Conservation (phyloP, 92 coral and sea anemone species). For the Zoanthus gigantus region DNA sequence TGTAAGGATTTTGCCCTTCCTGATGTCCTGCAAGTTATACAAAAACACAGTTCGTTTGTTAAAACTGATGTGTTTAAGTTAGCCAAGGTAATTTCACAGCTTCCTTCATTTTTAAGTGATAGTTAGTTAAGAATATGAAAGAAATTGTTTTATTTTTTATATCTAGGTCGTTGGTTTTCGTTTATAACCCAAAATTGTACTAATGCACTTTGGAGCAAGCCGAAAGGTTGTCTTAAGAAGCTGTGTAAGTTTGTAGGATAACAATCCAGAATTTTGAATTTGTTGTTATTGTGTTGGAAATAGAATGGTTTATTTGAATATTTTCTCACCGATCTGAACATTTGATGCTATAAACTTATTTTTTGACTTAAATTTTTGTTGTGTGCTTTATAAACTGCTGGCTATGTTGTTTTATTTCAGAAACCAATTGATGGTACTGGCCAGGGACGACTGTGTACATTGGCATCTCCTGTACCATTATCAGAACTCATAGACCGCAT, state of each 20-base stretch:
- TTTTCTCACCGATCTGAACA: too few species aligned
- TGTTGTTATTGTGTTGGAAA: too few species aligned
- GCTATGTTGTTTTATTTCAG: conserved; percentile 38
- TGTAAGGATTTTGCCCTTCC: neutral
- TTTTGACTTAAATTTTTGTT: too few species aligned
- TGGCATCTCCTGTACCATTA: conserved; percentile 68
- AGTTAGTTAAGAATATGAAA: neutral
- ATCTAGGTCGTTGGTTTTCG: too few species aligned
- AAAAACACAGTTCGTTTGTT: conserved; percentile 34
- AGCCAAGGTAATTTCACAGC: conserved; percentile 60
- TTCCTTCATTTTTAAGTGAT: neutral
- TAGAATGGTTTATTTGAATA: too few species aligned
- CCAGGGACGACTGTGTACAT: conserved; percentile 85
- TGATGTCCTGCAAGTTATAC: conserved; percentile 24
- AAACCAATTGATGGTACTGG: conserved; percentile 84
- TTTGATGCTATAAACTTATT: too few species aligned
- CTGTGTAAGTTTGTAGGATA: too few species aligned
- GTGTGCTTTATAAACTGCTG: neutral
- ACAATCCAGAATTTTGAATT: too few species aligned
- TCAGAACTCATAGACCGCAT: conserved; percentile 71
- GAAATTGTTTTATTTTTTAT: too few species aligned
- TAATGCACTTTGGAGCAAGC: too few species aligned
- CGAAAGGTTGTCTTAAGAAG: too few species aligned
- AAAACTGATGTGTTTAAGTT: conserved; percentile 67
- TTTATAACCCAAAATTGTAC: too few species aligned